Percentiles rank a stretch among this genome's conserved stretches.
Conservation (phyloP, 2,113 vertebrate species). For the Mobula birostris region DNA sequence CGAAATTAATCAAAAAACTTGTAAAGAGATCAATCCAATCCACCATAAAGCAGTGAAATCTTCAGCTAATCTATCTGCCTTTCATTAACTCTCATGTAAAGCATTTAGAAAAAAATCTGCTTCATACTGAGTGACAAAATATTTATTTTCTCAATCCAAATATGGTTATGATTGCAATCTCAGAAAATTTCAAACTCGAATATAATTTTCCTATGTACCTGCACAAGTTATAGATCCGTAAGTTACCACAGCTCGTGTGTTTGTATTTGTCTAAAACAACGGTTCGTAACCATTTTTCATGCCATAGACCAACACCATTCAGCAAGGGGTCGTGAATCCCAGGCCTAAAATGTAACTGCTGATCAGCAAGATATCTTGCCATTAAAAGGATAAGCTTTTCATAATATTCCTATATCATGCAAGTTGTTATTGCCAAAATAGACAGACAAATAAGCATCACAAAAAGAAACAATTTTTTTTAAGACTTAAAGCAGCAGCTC, state of each 20-base stretch:
- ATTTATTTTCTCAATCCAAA: not conserved
- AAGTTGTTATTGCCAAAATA: not conserved
- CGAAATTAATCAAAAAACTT: not conserved
- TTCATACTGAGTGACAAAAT: not conserved
- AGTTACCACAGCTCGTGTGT: not conserved
- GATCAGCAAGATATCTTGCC: not conserved
- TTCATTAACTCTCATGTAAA: not conserved
- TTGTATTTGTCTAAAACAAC: not conserved
- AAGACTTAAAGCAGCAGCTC: not conserved
- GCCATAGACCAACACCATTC: too few relatives aligned
- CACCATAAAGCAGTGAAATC: not conserved
- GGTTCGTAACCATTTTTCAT: too few relatives aligned
- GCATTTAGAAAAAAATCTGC: not conserved
- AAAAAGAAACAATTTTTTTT: not conserved
- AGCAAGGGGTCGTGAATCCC: too few relatives aligned
- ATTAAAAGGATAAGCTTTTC: not conserved
- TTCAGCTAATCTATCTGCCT: not conserved
- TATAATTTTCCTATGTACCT: not conserved
- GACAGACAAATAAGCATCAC: not conserved
- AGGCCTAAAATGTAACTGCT: not conserved
- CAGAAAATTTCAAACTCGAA: not conserved
- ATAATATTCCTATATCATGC: not conserved
- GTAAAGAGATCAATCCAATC: not conserved
- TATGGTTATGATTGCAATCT: not conserved
- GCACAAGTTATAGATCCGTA: not conserved